Base-by-base conservation (phyloP, 1,140 invertebrate species). In the Atta cephalotes region DNA sequence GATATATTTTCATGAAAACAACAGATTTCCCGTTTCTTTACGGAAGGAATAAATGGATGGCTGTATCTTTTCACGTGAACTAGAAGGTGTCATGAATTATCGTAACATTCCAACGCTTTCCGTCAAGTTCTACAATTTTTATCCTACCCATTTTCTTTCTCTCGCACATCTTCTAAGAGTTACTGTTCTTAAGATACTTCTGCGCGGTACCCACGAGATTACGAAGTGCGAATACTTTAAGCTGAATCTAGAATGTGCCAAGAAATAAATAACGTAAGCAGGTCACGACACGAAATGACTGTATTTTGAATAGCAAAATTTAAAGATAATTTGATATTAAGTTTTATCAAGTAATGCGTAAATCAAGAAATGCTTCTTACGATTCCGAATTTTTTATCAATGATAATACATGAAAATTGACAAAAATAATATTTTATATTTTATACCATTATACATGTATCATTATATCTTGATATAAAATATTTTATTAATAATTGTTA, bases 61-160 rank as follows among this genome's bases (percentile, higher is more conserved):
- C 62, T 18, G 65, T 81, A 81, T 81, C 78, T 71, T 71, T 81
- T 39, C 65, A 70, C 62, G 39, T 51, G 45, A 81, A 81, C 65
- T 71, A 25, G 78, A 71, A 58, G 31, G 10, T 79, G 25, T 81
- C 49, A 81, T 81, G 78, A 81, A 81, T 80, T 80, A 80, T 81
- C 78, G 49, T 81, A 71, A 81, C 78, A 25, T 81, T 81, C 65
- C 49, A 31, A 45, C 78, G 66, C 51, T 71, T 81, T 71, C 78
- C 65, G 49, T 81, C 78, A 81, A 81, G 78, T 81, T 70, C 49
- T 80, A 70, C 78, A 56, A 80, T 81, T 81, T 81, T 81, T 81
- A 71, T 81, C 21, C 78, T 14, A 45, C 4, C 62, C 65, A 81
- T 81, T 58, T 81, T 81, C 78, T 71, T 81, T 81, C 49, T 16